Evolutionary conservation across 64 coral and sea anemone genomes (phyloP).

Genomic region (Actinia equina): DNA sequence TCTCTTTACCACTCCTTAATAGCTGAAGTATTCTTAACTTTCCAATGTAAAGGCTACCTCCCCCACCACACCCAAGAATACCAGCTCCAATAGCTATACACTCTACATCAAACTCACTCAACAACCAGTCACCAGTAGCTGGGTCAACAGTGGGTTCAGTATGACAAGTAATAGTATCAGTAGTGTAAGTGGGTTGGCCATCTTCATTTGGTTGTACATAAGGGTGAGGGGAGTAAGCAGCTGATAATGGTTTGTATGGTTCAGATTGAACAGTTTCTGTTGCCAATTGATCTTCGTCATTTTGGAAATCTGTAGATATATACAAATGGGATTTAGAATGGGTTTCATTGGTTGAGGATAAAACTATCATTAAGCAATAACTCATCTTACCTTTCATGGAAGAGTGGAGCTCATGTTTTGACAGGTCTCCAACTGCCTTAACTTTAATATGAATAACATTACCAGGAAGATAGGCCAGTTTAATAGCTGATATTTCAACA

Average conservation of each 20-base stretch:
- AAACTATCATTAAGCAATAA: background rate
- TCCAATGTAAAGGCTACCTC: slow-evolving; percentile 72
- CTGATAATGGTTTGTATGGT: background rate
- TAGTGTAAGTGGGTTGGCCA: background rate
- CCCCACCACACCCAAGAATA: slow-evolving; percentile 92
- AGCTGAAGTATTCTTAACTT: slow-evolving; percentile 40
- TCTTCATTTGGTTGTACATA: background rate
- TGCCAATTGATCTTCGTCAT: background rate
- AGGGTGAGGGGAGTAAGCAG: background rate
- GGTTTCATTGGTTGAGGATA: background rate
- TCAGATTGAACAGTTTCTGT: background rate
- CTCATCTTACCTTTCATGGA: background rate
- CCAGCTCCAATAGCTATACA: slow-evolving; percentile 88
- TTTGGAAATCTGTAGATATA: background rate
- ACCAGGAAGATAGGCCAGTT: slow-evolving; percentile 65
- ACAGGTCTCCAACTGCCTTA: slow-evolving; percentile 79
- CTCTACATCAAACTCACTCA: slow-evolving; percentile 78
- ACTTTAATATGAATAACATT: slow-evolving; percentile 57
- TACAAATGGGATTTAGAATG: background rate
- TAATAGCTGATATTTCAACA: slow-evolving; percentile 52
- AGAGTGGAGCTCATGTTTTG: background rate
- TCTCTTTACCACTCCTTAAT: slow-evolving; percentile 47
- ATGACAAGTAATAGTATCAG: background rate
- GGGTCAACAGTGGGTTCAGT: slow-evolving; percentile 69
- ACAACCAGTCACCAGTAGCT: slow-evolving; percentile 51